Conservation (phyloP, 2,113 vertebrate genomes). For the Brachionichthys hirsutus region DNA sequence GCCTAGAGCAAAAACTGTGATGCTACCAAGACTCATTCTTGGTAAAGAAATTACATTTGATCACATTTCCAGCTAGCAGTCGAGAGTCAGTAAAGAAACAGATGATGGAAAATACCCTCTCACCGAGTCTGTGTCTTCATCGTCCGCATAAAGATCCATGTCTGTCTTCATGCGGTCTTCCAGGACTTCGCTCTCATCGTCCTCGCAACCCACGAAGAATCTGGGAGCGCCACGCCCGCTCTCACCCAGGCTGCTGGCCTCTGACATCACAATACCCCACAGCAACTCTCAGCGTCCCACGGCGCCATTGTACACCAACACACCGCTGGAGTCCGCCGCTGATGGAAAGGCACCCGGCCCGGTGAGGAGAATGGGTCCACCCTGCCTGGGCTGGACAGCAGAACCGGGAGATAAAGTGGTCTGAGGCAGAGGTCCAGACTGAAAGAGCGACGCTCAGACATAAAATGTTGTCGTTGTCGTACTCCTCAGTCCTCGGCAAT, state of each 20-base stretch:
- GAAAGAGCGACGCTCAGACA: background rate
- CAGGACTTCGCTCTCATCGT: slow-evolving; percentile 89
- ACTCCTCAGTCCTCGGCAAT: background rate
- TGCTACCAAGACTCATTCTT: too few relatives aligned
- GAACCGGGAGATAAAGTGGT: background rate
- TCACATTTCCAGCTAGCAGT: too few relatives aligned
- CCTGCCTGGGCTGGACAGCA: slow-evolving; percentile 20
- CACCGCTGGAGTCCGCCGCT: slow-evolving; percentile 37
- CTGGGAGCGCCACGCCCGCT: slow-evolving; percentile 85
- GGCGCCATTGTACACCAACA: slow-evolving; percentile 71
- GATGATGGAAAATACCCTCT: background rate
- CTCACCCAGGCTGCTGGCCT: slow-evolving; percentile 87
- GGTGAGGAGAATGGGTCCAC: slow-evolving; percentile 19
- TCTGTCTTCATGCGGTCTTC: slow-evolving; percentile 90
- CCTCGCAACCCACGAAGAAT: slow-evolving; percentile 96
- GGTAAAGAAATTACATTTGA: too few relatives aligned
- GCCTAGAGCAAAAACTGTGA: too few relatives aligned
- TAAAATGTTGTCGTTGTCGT: background rate
- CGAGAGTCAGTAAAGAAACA: background rate
- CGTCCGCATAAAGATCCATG: slow-evolving; percentile 88
- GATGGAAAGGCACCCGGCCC: slow-evolving; percentile 30
- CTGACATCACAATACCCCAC: slow-evolving; percentile 90
- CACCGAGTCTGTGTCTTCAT: slow-evolving; percentile 87
- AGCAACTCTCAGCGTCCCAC: slow-evolving; percentile 82
- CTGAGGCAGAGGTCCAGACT: background rate